phyloP scores from a whole-genome alignment of 2,797 vertebrate species.

The Eulemur albifrons region DNA sequence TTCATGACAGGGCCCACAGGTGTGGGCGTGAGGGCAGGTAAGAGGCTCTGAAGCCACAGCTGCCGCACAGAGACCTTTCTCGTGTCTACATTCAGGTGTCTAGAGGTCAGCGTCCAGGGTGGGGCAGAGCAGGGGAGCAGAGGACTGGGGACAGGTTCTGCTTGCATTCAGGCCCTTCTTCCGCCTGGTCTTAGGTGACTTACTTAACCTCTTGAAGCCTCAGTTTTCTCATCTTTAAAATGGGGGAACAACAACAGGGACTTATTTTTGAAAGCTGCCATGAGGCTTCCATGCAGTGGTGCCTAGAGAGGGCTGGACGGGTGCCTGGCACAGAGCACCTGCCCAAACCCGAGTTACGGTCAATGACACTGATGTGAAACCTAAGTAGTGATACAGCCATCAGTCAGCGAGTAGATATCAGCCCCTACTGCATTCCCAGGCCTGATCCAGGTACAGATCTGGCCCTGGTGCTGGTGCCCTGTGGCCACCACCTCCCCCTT shows the following conservation, averaged over 20 bases:
- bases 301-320: neutral
- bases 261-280: neutral
- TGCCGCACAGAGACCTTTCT: neutral
- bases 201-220: neutral
- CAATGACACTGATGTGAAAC: neutral
- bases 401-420: neutral
- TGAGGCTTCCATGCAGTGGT: neutral
- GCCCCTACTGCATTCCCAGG: neutral
- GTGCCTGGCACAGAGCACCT: neutral
- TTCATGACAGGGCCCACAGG: neutral
- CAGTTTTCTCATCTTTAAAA: constrained; percentile 12
- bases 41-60: neutral
- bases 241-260: neutral
- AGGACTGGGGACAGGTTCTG: neutral
- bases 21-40: no score
- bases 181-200: neutral
- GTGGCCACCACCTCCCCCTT: neutral
- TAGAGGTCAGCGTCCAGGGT: neutral
- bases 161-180: neutral
- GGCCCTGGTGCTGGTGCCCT: neutral
- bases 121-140: neutral
- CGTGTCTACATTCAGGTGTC: neutral
- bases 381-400: neutral
- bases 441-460: neutral
- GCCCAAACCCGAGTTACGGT: neutral